These are phyloP conservation scores for Hippocampus comes DNA, from an alignment of 2,113 vertebrate species.

Conservation along the genomic window DNA sequence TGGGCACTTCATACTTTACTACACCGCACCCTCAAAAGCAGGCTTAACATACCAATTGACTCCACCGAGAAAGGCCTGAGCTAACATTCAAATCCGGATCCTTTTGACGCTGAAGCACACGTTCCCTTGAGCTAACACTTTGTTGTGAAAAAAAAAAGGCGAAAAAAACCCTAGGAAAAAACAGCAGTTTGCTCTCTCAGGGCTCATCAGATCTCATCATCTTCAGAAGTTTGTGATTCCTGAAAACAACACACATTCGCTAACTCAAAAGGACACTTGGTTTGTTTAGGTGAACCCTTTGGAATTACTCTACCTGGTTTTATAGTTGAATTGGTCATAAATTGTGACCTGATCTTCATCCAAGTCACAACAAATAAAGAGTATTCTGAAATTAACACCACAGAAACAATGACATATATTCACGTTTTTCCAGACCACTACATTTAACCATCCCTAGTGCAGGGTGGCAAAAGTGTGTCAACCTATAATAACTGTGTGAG, in stretches of 20 bases:
- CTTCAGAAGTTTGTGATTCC: conserved; percentile 39
- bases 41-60: neutral
- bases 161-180: neutral
- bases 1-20: too few species aligned
- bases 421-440: neutral
- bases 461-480: neutral
- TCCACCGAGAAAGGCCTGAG: neutral
- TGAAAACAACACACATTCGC: conserved; percentile 13
- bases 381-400: neutral
- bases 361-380: neutral
- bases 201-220: conserved; percentile 25
- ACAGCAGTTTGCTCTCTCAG: neutral
- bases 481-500: too few species aligned
- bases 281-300: neutral
- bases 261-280: neutral
- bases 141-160: neutral
- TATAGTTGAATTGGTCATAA: neutral
- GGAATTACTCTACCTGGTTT: neutral
- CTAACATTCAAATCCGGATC: neutral
- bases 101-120: neutral
- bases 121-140: conserved; percentile 8
- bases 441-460: neutral
- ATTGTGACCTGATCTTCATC: neutral
- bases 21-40: too few species aligned
- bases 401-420: neutral